Evolutionary conservation across 2,797 vertebrate genomes (phyloP), one percentile per base, ranked within the genome.

Genomic region (Margarornis squamiger): DNA sequence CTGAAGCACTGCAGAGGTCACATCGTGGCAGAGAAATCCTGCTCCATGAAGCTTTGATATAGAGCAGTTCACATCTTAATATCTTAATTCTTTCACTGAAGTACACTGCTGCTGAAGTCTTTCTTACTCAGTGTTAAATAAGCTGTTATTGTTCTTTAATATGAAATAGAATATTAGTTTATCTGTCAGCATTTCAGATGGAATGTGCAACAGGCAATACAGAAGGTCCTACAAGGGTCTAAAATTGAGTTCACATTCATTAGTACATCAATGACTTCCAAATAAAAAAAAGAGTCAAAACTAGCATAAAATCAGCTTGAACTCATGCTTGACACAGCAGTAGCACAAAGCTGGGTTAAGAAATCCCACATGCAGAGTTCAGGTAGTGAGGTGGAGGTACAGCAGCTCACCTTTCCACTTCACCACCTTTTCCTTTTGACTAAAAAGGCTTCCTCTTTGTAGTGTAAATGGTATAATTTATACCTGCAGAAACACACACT

Each of bases 1-100:
- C 84, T 79, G 80, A 96, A 91, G 77, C 76, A n/a, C 55, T 54
- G 84, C 71, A 71, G 72, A 96, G 95, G 92, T 96, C 95, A 95
- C 75, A 55, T 0, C 3, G 12, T 83, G 80, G 79, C 91, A 87
- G 26, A 73, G 66, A 81, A 96, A 93, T 85, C 54, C 65, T 57
- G 36, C 61, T 72, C 88, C 61, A 6, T 11, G 70, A 73, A 48
- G 89, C 68, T 94, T 91, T 96, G 82, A 95, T 90, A 86, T 65
- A 85, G 92, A 85, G 59, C 75, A 88, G 86, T 83, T 92, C 62
- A 63, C 66, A 88, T 78, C n/a, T n/a, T 91, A 91, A 73, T 49
- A 90, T 36, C 81, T 82, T 76, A 0, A 1, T 70, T 86, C 75
- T 88, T 94, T 83, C 86, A 68, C 41, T 67, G 49, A 88, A 80